Base-by-base conservation (phyloP, 2,888 invertebrate species). In the Drosophila anceps region DNA sequence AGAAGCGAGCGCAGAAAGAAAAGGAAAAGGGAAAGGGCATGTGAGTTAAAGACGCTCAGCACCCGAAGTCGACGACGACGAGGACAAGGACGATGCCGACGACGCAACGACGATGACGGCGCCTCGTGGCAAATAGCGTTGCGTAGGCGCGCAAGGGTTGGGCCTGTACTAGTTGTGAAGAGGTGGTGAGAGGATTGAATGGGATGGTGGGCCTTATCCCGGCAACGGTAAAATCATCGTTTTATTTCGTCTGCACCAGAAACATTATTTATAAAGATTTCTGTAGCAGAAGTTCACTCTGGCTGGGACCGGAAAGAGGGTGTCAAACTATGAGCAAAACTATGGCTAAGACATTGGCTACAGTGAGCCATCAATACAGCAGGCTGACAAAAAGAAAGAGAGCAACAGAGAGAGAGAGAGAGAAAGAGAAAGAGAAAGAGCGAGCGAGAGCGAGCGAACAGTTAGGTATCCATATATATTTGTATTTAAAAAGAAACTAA, bases 121-220 rank as follows among this genome's bases (percentile, higher is more conserved):
- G 77, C 59, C 77, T 70, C 35, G 77, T 44, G 72, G 62, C 59
- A 71, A 81, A 61, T 51, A 59, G 46, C 62, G 60, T 71, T 71
- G 62, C 55, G 78, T 77, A 72, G 77, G 77, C 73, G 70, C 69
- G 37, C 46, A 79, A 69, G 64, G 69, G 57, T 69, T 75, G 69
- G 43, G n/a, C 9, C 7, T 31, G n/a, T 3, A 20, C 50, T 10
- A 18, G 13, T 4, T 33, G 13, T 0, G 18, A 10, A 13, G 20
- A 15, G 51, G 33, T 15, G 12, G 6, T 13, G 10, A 2, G 13
- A 18, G 33, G 53, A 39, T 0, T 3, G 10, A 6, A 31, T 15
- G 35, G 10, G 27, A 1, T 50, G 10, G 9, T 50, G 18, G 12
- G 33, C 9, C 51, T 33, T 33, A 20, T n/a, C n/a, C 39, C 6